Base-by-base conservation (phyloP, 2,797 vertebrate species). In the Geotrypetes seraphini region DNA sequence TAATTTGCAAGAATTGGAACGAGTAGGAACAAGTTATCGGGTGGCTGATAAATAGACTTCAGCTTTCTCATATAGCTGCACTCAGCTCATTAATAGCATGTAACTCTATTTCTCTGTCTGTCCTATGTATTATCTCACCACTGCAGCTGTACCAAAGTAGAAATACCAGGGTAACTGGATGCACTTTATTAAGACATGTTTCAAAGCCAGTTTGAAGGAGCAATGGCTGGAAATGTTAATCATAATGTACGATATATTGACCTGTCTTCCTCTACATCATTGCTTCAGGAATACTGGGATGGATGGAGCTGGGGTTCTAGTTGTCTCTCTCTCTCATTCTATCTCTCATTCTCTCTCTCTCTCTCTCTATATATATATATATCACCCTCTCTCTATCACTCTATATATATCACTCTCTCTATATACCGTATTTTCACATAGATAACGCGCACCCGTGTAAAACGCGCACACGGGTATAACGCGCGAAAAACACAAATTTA, bases 161-260 rank as follows among this genome's bases (percentile, higher is more conserved):
- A 60, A 71, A 50, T 50, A 48, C 47, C 46, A 56, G 53, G 47
- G 43, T 45, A 41, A 55, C 58, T 53, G 56, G 47, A 65, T 42
- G 47, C 39, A n/a, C 42, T 62, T 65, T 66, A 64, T 67, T 69
- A 67, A 72, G 70, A 54, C 15, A 5, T 44, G 28, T 35, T 65
- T 64, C 29, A 28, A 59, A 66, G 50, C 37, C n/a, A 21, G 27
- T 45, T 60, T 21, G 58, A 66, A 52, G 50, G 31, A 57, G 36
- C 23, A n/a, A 28, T 3, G 50, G 18, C 43, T 68, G 52, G 38
- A 52, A 64, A 63, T 41, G 42, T 66, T 69, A 55, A 58, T 72
- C 58, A 43, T 8, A 49, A 31, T 46, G 3, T 10, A 45, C 41
- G 28, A 19, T 23, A 36, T 33, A 26, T 27, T 43, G 43, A 58